These are phyloP conservation scores for Lynx canadensis DNA, from an alignment of 2,113 vertebrate species.

Conservation along the genomic window DNA sequence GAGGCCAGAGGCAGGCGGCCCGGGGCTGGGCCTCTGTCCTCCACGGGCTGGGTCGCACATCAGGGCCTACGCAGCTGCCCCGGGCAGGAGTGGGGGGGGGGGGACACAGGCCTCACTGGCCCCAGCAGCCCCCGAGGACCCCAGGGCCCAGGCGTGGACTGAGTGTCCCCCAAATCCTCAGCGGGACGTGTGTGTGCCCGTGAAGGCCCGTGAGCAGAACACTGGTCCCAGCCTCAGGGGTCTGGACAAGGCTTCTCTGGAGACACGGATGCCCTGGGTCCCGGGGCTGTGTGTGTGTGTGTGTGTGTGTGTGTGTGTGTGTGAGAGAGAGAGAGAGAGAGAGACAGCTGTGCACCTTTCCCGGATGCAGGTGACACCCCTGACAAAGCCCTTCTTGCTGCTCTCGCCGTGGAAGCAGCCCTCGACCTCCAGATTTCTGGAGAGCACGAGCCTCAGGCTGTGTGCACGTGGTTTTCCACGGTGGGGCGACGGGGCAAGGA, in stretches of 20 bases:
- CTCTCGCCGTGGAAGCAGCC: not conserved
- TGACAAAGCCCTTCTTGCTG: not conserved
- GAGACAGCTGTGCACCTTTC: not conserved
- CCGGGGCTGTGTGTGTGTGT: accelerated
- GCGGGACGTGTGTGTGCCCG: accelerated
- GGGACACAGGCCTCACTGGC: not conserved
- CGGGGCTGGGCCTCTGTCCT: too few relatives aligned
- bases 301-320: accelerated
- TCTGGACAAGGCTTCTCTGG: not conserved
- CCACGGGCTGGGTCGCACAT: too few relatives aligned
- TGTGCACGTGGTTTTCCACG: accelerated
- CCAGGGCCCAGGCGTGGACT: not conserved
- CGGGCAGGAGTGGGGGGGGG: too few relatives aligned
- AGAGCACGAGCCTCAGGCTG: accelerated
- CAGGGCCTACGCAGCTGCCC: too few relatives aligned
- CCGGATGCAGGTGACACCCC: accelerated
- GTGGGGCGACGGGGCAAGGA: not conserved
- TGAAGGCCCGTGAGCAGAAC: not conserved
- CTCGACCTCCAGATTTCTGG: accelerated
- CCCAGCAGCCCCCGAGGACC: not conserved
- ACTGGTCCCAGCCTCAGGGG: not conserved
- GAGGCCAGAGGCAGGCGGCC: not conserved
- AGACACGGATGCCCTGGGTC: not conserved
- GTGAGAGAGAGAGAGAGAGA: too few relatives aligned
- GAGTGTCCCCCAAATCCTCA: accelerated